A percentile compares a stretch with the other conserved stretches of the same genome.
Evolutionary conservation across 2,888 invertebrate genomes (phyloP).

Genomic region (Chymomyza fuscimana): DNA sequence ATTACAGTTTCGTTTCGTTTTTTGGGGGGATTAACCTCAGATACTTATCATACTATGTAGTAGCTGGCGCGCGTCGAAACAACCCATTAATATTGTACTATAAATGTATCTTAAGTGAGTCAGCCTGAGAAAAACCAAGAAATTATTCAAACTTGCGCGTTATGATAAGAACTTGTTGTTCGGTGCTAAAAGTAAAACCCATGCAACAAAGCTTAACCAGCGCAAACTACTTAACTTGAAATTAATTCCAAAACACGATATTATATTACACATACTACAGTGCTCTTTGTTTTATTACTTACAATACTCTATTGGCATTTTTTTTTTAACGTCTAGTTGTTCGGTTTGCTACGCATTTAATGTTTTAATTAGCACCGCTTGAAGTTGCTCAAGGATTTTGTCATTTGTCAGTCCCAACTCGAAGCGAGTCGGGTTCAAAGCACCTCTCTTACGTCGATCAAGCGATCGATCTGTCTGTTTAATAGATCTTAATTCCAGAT

Average conservation of each 20-base stretch:
- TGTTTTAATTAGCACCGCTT: slow-evolving; percentile 67
- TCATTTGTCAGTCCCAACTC: slow-evolving; percentile 12
- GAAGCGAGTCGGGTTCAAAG: slow-evolving; percentile 34
- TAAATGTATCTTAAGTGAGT: not conserved
- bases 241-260: slow-evolving; percentile 8
- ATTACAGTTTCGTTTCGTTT: not conserved
- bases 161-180: slow-evolving; percentile 28
- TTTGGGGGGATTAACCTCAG: slow-evolving; percentile 1
- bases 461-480: not conserved
- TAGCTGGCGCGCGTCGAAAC: not conserved
- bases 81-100: not conserved
- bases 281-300: slow-evolving; percentile 16
- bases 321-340: not conserved
- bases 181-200: slow-evolving; percentile 9
- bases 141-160: not conserved
- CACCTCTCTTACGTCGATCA: slow-evolving; percentile 21
- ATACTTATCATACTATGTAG: not conserved
- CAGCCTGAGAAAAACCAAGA: not conserved
- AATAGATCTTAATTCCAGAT: slow-evolving; percentile 42
- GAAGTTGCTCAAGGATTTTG: slow-evolving; percentile 50
- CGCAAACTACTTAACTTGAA: slow-evolving; percentile 38
- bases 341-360: slow-evolving; percentile 55
- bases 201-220: slow-evolving; percentile 34
- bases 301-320: slow-evolving; percentile 16
- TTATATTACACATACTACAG: not conserved